Conservation (phyloP, 2,113 vertebrate genomes). For the Spheniscus mendiculus region DNA sequence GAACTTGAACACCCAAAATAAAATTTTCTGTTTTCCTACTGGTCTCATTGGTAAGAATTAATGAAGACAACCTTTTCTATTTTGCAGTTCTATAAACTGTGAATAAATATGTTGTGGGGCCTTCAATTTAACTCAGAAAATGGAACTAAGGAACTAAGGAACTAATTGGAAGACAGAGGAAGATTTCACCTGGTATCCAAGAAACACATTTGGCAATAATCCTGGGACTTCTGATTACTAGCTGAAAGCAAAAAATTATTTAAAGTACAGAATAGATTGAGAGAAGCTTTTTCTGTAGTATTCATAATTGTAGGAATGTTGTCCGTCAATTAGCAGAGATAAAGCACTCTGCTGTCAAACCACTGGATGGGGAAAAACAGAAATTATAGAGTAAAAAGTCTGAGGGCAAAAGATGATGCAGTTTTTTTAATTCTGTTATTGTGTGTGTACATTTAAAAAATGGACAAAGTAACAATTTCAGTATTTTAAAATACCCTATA, state of each 20-base stretch:
- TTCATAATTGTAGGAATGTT: neutral
- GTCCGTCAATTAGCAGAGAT: neutral
- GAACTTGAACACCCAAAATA: neutral
- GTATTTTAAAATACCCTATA: neutral
- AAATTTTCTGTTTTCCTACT: neutral
- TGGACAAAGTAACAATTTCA: neutral
- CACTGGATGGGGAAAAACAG: neutral
- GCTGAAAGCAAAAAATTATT: neutral
- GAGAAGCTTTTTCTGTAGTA: neutral
- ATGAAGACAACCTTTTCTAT: neutral
- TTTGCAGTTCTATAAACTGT: neutral
- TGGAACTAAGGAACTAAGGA: neutral
- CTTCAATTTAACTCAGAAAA: neutral
- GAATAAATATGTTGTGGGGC: neutral
- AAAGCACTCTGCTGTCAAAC: neutral
- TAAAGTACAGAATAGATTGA: neutral
- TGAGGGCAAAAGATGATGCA: neutral
- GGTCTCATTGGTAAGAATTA: neutral
- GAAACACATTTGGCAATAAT: neutral
- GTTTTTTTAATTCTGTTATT: neutral
- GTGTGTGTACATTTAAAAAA: neutral
- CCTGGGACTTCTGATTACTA: neutral
- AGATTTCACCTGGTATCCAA: neutral
- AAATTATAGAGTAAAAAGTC: neutral
- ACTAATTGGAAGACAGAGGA: neutral